A percentile compares a stretch with the other conserved stretches of the same genome.
Evolutionary conservation across 1,140 invertebrate species (phyloP).

Genomic region (Trachymyrmex cornetzi): DNA sequence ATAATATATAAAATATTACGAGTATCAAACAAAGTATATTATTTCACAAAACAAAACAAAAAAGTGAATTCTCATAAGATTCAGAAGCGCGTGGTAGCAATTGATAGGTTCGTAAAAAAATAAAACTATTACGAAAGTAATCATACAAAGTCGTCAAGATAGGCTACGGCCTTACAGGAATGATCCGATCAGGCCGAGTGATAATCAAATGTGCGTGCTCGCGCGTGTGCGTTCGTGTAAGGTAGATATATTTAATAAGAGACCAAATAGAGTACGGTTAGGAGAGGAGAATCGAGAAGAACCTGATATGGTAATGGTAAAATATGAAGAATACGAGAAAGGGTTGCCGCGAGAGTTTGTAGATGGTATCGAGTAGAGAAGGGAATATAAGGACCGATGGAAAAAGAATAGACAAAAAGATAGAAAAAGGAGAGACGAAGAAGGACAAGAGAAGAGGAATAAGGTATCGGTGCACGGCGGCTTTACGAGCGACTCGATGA

Average conservation of each 20-base stretch:
- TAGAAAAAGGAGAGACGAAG: slow-evolving; percentile 56
- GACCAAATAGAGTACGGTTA: slow-evolving; percentile 58
- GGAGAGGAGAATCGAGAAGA: slow-evolving; percentile 71
- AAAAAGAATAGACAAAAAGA: slow-evolving; percentile 65
- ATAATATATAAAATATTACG: not conserved
- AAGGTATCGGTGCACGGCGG: slow-evolving; percentile 69
- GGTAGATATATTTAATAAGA: slow-evolving; percentile 76
- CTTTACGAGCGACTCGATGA: slow-evolving; percentile 80
- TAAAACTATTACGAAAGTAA: not conserved
- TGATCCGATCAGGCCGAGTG: slow-evolving; percentile 47
- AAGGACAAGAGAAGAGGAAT: slow-evolving; percentile 67
- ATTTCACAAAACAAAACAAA: not conserved
- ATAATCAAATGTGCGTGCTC: slow-evolving; percentile 63
- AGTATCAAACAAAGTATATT: not conserved
- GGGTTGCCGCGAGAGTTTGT: slow-evolving; percentile 66
- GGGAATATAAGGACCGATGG: slow-evolving; percentile 77
- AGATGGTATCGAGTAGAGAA: slow-evolving; percentile 78
- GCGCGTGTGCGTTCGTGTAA: slow-evolving; percentile 48
- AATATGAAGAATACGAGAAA: slow-evolving; percentile 75
- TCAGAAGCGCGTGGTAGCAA: not conserved
- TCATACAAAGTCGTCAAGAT: slow-evolving; percentile 27
- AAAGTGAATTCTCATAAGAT: not conserved
- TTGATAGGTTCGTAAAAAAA: slow-evolving; percentile 16
- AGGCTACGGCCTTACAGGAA: slow-evolving; percentile 10
- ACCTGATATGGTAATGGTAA: slow-evolving; percentile 82